Conservation (phyloP, 2,888 invertebrate genomes). For the Callosobruchus maculatus region DNA sequence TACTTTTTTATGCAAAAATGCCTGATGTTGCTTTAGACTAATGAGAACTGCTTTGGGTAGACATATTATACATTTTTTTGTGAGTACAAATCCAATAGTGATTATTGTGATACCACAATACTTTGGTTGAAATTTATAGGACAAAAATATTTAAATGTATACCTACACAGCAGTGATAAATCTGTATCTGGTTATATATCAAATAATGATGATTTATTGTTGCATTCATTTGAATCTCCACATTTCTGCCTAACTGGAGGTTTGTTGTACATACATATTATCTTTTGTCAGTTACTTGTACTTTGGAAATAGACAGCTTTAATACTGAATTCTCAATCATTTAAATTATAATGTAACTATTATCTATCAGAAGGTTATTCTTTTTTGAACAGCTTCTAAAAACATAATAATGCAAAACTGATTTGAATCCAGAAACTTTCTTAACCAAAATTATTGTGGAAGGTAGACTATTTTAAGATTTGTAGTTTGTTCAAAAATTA, state of each 20-base stretch:
- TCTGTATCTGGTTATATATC: neutral
- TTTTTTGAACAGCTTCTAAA: no score
- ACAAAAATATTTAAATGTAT: conserved; percentile 18
- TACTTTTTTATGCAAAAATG: conserved; percentile 70
- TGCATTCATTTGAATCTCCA: neutral
- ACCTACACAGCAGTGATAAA: conserved; percentile 8
- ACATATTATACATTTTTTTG: conserved; percentile 19
- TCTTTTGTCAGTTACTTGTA: neutral
- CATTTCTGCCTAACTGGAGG: neutral
- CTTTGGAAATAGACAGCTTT: neutral
- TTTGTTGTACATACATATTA: neutral
- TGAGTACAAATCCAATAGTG: conserved; percentile 28
- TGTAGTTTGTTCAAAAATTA: no score
- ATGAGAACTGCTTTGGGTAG: conserved; percentile 6
- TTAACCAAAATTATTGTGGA: no score
- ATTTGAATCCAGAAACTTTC: no score
- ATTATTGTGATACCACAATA: conserved; percentile 34
- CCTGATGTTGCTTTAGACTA: conserved; percentile 22
- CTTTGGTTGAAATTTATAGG: conserved; percentile 15
- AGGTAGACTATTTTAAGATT: no score
- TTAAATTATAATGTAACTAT: no score
- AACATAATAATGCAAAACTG: no score
- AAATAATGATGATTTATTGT: neutral
- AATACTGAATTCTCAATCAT: neutral
- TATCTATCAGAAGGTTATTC: no score